Evolutionary conservation across 2,888 invertebrate species (phyloP), one percentile per base, ranked within the genome.

Genomic region (Emmelina monodactyla): DNA sequence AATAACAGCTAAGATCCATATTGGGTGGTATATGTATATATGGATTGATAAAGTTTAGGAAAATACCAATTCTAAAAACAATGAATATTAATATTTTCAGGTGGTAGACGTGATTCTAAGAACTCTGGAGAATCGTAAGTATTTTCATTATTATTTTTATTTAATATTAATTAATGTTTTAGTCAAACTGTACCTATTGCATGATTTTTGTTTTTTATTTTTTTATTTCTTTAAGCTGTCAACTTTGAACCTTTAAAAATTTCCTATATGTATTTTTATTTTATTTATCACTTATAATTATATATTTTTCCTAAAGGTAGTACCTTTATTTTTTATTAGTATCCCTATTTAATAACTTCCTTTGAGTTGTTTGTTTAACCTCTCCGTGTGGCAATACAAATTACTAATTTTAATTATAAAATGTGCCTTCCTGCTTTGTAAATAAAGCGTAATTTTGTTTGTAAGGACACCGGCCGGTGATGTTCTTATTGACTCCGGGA

Each of bases 41-140:
- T 19, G 19, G 9, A 19, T 6, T 19, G 19, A n/a, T n/a, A n/a
- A 19, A 19, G 19, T 19, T 6, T 19, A 19, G 9, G 5, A 19
- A 19, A 5, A 19, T 9, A 19, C 5, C 9, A 19, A 19, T 19
- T 19, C 3, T n/a, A n/a, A 9, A 25, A 25, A 7, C 3, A 25
- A 25, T 25, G n/a, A 4, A 25, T 25, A 7, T n/a, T 7, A 3
- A 7, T n/a, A 25, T n/a, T 25, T 25, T n/a, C 25, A 39, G 55
- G 62, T 40, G 45, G 49, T 31, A 41, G 37, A 2, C 62, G 73
- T 0, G 73, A 75, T 32, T 59, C 64, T 0, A 75, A 73, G 46
- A 71, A 62, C 16, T 79, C 78, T 1, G 78, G 78, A 1, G 78
- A 79, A 75, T 79, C 78, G 78, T 79, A 62, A 62, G 78, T 78